These are phyloP conservation scores for Stenodema calcarata DNA, from an alignment of 2,888 invertebrate genomes.

Conservation along the genomic window DNA sequence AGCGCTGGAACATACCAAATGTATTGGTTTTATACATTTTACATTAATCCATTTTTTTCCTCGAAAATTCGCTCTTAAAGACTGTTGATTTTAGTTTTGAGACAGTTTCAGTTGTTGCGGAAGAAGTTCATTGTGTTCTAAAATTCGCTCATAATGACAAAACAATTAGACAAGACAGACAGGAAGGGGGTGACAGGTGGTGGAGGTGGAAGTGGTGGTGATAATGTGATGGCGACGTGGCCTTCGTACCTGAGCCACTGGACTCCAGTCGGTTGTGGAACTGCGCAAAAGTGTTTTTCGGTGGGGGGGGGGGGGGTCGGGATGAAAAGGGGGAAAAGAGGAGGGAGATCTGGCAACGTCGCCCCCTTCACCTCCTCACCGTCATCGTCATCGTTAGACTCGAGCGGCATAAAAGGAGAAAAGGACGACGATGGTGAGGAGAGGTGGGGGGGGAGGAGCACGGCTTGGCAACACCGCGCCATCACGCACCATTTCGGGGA, in stretches of 20 bases:
- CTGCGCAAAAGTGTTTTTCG: constrained; percentile 44
- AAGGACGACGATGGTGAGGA: background rate
- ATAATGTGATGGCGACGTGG: constrained; percentile 20
- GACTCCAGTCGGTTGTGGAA: constrained; percentile 31
- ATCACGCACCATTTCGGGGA: constrained; percentile 49
- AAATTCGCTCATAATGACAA: no score
- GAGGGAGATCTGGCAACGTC: constrained; percentile 36
- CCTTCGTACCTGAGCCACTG: constrained; percentile 43
- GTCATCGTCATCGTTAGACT: background rate
- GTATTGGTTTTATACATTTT: no score
- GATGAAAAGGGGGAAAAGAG: background rate
- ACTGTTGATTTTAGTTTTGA: no score
- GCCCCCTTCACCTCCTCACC: background rate
- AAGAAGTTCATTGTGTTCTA: no score
- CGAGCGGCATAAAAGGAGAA: background rate
- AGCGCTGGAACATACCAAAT: no score
- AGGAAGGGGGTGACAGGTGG: constrained; percentile 33
- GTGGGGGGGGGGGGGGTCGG: background rate
- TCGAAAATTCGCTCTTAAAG: no score
- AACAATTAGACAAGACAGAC: background rate
- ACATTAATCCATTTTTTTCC: no score
- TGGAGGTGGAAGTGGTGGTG: background rate
- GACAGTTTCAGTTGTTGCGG: no score
- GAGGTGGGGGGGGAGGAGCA: background rate
- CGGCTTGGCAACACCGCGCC: constrained; percentile 35